A percentile compares a stretch with the other conserved stretches of the same genome.
phyloP scores from a whole-genome alignment of 2,888 invertebrate genomes.

The Melanargia galathea region DNA sequence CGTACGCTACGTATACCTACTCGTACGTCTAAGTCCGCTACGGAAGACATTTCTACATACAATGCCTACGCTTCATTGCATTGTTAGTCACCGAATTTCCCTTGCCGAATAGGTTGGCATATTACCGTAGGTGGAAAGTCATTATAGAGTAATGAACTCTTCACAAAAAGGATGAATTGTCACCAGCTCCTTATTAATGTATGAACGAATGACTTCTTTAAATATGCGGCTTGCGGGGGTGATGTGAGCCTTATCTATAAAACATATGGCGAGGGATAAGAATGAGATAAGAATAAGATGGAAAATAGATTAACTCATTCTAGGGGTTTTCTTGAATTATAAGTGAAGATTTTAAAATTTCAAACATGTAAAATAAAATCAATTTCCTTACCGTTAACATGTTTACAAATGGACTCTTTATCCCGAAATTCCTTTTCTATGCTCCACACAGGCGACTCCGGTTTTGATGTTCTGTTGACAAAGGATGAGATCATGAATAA shows the following conservation, averaged over 20 bases:
- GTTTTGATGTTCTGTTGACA: constrained; percentile 68
- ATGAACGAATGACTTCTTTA: background rate
- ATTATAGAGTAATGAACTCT: constrained; percentile 14
- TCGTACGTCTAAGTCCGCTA: constrained; percentile 2
- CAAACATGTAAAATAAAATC: background rate
- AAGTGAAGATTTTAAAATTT: background rate
- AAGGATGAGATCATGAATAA: constrained; percentile 44
- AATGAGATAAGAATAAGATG: too few relatives aligned
- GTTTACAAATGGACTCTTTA: constrained; percentile 67
- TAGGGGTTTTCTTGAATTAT: background rate
- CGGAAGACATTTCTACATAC: constrained; percentile 5
- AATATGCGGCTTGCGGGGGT: background rate
- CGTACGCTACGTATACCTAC: constrained; percentile 35
- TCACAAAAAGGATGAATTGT: background rate
- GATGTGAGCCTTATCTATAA: too few relatives aligned
- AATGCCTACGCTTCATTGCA: constrained; percentile 6
- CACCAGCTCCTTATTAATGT: background rate
- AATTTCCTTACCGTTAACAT: constrained; percentile 70
- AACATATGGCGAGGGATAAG: too few relatives aligned
- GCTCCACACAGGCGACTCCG: constrained; percentile 73
- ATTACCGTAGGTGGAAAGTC: constrained; percentile 5
- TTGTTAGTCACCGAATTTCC: constrained; percentile 12
- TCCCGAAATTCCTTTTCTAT: constrained; percentile 69
- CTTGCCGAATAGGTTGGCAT: constrained; percentile 5
- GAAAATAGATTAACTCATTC: background rate